Evolutionary conservation across 1,140 invertebrate genomes (phyloP).

Genomic region (Drosophila teissieri): DNA sequence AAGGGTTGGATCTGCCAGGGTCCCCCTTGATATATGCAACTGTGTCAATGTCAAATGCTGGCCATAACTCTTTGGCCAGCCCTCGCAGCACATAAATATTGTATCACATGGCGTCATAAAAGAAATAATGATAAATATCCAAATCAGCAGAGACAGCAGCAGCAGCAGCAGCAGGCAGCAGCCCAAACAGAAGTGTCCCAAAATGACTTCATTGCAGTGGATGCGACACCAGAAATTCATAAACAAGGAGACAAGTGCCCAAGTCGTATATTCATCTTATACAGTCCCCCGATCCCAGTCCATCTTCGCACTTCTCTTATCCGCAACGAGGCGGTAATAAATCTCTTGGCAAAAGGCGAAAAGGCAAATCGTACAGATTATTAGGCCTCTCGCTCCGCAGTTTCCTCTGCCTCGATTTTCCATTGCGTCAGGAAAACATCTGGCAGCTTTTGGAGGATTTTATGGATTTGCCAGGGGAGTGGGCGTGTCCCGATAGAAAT

Average conservation of each 20-base stretch:
- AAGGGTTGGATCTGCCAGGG: conserved; percentile 47
- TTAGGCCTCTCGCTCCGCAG: conserved; percentile 52
- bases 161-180: conserved; percentile 19
- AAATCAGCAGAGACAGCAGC: conserved; percentile 58
- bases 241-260: conserved; percentile 58
- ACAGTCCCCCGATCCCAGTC: conserved; percentile 4
- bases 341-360: conserved; percentile 70
- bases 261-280: conserved; percentile 47
- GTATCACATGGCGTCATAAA: conserved; percentile 79
- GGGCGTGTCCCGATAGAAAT: conserved; percentile 33
- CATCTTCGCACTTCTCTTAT: conserved; percentile 72
- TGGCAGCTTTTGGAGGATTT: conserved; percentile 50
- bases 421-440: conserved; percentile 64
- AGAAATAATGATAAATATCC: conserved; percentile 83
- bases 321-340: conserved; percentile 80
- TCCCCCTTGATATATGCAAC: conserved; percentile 64
- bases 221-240: conserved; percentile 62
- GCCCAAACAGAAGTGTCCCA: conserved; percentile 41
- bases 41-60: conserved; percentile 73
- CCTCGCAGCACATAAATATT: conserved; percentile 69
- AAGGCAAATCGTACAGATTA: conserved; percentile 77
- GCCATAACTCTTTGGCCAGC: conserved; percentile 59
- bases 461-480: conserved; percentile 20
- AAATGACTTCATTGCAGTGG: conserved; percentile 72
- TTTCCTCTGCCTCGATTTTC: conserved; percentile 1